Percentiles rank a stretch among this genome's conserved stretches.
phyloP scores from a whole-genome alignment of 2,113 vertebrate genomes.

The Aegithalos caudatus region DNA sequence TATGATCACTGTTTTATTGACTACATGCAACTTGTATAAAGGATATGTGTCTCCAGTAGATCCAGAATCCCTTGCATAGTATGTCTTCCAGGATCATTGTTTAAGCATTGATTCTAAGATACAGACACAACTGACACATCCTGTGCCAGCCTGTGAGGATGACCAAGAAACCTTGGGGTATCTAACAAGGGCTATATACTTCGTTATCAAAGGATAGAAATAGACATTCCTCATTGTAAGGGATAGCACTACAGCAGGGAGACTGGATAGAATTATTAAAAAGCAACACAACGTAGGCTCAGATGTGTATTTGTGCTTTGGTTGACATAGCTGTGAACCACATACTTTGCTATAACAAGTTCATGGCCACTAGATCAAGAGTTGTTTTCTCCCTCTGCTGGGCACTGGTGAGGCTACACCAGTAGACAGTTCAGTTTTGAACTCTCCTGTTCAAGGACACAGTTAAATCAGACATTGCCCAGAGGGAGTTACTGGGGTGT shows the following conservation, averaged over 20 bases:
- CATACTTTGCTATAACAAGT: not conserved
- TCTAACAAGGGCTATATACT: not conserved
- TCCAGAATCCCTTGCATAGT: not conserved
- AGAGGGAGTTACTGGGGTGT: not conserved
- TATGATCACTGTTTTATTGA: not conserved
- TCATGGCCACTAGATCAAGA: not conserved
- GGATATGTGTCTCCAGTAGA: not conserved
- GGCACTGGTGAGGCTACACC: not conserved
- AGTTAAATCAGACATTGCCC: not conserved
- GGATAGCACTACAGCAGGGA: not conserved
- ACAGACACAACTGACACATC: not conserved
- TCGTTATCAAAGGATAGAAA: not conserved
- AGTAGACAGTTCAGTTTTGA: not conserved
- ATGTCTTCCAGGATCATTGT: not conserved
- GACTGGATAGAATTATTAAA: not conserved
- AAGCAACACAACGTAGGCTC: not conserved
- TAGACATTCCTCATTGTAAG: not conserved
- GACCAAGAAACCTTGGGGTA: not conserved
- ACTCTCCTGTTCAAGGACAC: not conserved
- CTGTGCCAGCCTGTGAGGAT: not conserved
- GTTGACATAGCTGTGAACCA: not conserved
- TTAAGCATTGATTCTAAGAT: not conserved
- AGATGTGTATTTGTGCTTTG: not conserved
- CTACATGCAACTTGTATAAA: not conserved
- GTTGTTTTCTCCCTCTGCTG: not conserved